These are phyloP conservation scores for Nomada hirtipes DNA, from an alignment of 2,888 invertebrate species.

Conservation along the genomic window DNA sequence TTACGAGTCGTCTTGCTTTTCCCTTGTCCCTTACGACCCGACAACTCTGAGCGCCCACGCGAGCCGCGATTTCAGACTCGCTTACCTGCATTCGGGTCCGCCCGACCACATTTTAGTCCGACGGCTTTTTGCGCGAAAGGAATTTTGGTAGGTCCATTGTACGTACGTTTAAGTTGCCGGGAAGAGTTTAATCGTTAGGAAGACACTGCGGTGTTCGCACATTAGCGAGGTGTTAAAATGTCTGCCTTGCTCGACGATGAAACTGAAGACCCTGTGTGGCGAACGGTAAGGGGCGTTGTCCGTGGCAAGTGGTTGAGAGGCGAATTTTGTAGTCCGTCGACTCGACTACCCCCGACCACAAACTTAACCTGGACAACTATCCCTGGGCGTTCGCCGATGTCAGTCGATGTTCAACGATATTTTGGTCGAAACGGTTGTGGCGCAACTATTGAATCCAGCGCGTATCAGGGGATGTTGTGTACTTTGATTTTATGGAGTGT, in stretches of 20 bases:
- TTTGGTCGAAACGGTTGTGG: too few relatives aligned
- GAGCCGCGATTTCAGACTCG: slow-evolving; percentile 14
- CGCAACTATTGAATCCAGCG: too few relatives aligned
- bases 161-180: background rate
- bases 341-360: too few relatives aligned
- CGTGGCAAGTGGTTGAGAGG: too few relatives aligned
- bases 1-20: slow-evolving; percentile 63
- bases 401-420: too few relatives aligned
- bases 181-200: background rate
- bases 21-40: slow-evolving; percentile 11
- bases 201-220: background rate
- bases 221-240: background rate
- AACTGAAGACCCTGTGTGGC: too few relatives aligned
- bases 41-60: slow-evolving; percentile 21
- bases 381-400: too few relatives aligned
- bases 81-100: background rate
- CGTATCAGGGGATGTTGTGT: too few relatives aligned
- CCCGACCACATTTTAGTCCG: background rate
- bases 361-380: too few relatives aligned
- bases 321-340: background rate
- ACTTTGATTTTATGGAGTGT: too few relatives aligned
- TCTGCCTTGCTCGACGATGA: background rate
- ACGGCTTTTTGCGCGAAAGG: background rate
- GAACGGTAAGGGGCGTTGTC: too few relatives aligned
- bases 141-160: slow-evolving; percentile 5